Conservation (phyloP, 2,888 invertebrate genomes). For the Macrosiphum euphorbiae region DNA sequence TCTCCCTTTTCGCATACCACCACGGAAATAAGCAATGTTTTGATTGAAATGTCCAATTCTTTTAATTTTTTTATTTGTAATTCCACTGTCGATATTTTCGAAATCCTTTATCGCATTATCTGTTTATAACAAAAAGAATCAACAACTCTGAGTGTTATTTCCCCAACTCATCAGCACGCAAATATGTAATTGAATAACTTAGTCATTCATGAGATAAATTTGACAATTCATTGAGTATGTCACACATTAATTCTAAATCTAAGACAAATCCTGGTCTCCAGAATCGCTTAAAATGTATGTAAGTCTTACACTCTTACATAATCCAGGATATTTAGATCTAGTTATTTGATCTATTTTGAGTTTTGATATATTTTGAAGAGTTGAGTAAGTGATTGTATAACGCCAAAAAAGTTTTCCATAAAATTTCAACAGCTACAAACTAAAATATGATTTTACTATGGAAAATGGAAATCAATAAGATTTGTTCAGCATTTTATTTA, state of each 20-base stretch:
- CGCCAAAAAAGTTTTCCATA: neutral
- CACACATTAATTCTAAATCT: neutral
- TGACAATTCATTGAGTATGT: neutral
- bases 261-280: neutral
- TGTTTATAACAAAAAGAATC: neutral
- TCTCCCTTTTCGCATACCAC: neutral
- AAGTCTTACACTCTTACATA: neutral
- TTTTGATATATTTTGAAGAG: neutral
- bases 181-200: neutral
- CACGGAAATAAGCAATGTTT: neutral
- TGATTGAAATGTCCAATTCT: neutral
- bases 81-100: neutral
- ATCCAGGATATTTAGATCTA: neutral
- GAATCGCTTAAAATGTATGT: neutral
- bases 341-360: neutral
- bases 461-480: neutral
- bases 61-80: neutral
- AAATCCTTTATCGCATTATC: neutral
- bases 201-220: neutral
- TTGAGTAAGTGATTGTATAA: slow-evolving; percentile 2
- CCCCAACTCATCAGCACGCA: neutral
- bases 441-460: neutral
- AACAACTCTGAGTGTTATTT: neutral
- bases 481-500: neutral
- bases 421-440: neutral